Evolutionary conservation across 2,888 invertebrate genomes (phyloP), one percentile per base, ranked within the genome.

Genomic region (Carabus problematicus): DNA sequence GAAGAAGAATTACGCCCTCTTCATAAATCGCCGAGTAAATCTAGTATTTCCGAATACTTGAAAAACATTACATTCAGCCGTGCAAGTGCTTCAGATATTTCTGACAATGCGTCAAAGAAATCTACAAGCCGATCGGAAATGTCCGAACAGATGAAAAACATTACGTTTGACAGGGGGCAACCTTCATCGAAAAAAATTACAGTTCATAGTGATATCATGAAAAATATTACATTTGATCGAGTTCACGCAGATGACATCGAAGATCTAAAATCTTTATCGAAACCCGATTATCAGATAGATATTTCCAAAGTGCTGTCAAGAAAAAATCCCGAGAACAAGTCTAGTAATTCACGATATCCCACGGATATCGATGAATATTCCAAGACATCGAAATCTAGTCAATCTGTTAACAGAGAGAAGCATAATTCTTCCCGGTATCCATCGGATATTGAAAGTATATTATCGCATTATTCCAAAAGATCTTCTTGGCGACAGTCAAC

Each of bases 1-100:
- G 79, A 69, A 43, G 69, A 69, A 55, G 67, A 67, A 67, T 19
- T 41, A 40, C n/a, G 19, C 16, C 14, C 14, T n/a, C 16, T 42
- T 41, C 12, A 19, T 6, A 64, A 64, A 64, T 60, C 41, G 9
- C 54, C 18, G 16, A n/a, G 14, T 3, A 55, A 64, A 54, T 12
- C 54, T 3, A 14, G 42, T 7, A 6, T n/a, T n/a, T 14, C 45
- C 43, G 56, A 43, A 49, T 29, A 41, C 8, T 14, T 49, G 4
- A 66, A 59, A 66, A 66, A 66, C 49, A 58, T 66, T 45, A 66
- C 58, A n/a, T 59, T 66, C 41, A 14, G 14, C 16, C 43, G 66
- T 2, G 40, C 12, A 19, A 39, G 14, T 19, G 14, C 18, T 14
- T 12, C 43, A 8, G 43, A 59, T 42, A 42, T 42, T 14, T 16